These are phyloP conservation scores for Myxocyprinus asiaticus DNA, from an alignment of 2,113 vertebrate genomes.

Conservation along the genomic window DNA sequence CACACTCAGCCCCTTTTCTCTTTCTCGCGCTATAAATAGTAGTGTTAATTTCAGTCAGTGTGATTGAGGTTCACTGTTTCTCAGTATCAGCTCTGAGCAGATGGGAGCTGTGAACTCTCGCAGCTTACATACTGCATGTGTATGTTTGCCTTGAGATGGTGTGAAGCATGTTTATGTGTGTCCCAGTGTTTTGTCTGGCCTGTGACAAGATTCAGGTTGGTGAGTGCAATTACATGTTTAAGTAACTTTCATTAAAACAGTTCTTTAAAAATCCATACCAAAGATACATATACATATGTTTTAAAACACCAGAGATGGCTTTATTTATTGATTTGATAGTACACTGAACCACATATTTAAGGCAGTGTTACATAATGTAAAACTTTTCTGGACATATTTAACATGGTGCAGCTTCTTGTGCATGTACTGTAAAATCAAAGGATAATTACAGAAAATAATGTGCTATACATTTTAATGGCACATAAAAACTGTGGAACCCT, in stretches of 20 bases:
- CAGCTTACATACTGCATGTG: conserved; percentile 59
- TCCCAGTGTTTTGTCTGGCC: neutral
- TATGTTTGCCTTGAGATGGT: neutral
- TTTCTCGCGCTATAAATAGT: conserved; percentile 69
- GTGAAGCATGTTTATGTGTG: conserved; percentile 11
- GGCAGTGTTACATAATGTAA: conserved; percentile 72
- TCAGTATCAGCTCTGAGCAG: conserved; percentile 54
- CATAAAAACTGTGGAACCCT: neutral
- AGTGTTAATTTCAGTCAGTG: conserved; percentile 74
- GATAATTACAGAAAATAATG: neutral
- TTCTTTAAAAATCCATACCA: conserved; percentile 14
- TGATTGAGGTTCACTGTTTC: conserved; percentile 63
- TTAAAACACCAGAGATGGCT: conserved; percentile 68
- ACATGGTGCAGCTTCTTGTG: conserved; percentile 66
- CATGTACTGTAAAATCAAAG: conserved; percentile 9
- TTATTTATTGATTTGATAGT: conserved; percentile 72
- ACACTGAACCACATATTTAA: conserved; percentile 73
- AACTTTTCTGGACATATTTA: conserved; percentile 61
- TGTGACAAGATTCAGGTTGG: neutral
- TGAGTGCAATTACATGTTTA: neutral
- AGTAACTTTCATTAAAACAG: neutral
- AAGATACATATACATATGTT: conserved; percentile 57
- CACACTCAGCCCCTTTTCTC: neutral
- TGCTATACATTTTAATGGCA: conserved; percentile 9
- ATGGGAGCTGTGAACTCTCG: conserved; percentile 69